A percentile compares a stretch with the other conserved stretches of the same genome.
Evolutionary conservation across 2,113 vertebrate species (phyloP).

Genomic region (Nyctereutes procyonoides): DNA sequence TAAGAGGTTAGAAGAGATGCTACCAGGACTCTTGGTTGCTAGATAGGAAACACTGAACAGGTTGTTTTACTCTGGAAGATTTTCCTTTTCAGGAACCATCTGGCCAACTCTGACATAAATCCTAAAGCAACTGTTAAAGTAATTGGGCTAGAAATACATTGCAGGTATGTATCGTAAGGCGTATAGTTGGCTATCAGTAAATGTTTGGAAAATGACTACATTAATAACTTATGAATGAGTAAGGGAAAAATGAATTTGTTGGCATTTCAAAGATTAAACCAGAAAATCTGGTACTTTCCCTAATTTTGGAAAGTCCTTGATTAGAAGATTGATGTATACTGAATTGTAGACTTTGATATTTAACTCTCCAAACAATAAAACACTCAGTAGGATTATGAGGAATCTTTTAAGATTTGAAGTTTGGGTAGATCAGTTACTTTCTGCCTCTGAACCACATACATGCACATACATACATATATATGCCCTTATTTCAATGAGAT

Average conservation of each 20-base stretch:
- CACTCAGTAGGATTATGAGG: background rate
- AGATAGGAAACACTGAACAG: constrained; percentile 12
- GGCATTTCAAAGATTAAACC: constrained; percentile 32
- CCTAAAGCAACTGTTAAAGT: constrained; percentile 9
- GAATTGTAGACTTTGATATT: constrained; percentile 47
- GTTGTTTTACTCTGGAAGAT: background rate
- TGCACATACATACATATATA: background rate
- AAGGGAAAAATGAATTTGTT: background rate
- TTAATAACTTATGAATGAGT: background rate
- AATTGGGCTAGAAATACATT: background rate
- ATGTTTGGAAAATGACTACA: constrained; percentile 41
- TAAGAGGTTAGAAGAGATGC: background rate
- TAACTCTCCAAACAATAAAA: constrained; percentile 29
- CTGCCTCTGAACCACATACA: background rate
- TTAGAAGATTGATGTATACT: constrained; percentile 45
- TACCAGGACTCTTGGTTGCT: background rate
- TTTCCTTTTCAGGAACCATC: constrained; percentile 36
- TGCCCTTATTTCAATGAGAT: background rate
- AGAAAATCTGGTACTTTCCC: background rate
- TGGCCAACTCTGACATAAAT: background rate
- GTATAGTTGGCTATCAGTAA: background rate
- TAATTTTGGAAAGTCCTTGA: constrained; percentile 30
- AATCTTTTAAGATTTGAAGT: constrained; percentile 49
- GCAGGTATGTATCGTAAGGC: background rate
- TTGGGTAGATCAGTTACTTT: background rate